Evolutionary conservation across 2,888 invertebrate genomes (phyloP), one percentile per base, ranked within the genome.

Genomic region (Aporophyla lueneburgensis): DNA sequence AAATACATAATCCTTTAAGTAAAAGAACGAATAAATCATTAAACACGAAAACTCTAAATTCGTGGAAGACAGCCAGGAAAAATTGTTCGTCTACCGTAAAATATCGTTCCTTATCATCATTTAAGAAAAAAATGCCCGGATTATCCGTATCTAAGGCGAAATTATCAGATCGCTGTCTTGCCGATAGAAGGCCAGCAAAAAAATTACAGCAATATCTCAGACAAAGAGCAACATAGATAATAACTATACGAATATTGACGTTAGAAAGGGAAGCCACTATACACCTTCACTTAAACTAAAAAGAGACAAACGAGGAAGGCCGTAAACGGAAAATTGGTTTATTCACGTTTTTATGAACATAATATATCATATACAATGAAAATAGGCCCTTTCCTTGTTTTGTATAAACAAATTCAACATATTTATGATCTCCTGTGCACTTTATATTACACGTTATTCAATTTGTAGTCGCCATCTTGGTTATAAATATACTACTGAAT

Each of bases 321-420:
- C 76, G 72, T 84, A 84, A 88, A 86, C 87, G 81, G 79, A 76
- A 72, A 80, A 82, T 82, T 89, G 88, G 86, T 88, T 89, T 89
- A 88, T 88, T 75, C 83, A 79, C 84, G 72, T 86, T 88, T 91
- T 91, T 89, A 90, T 91, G 89, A 91, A 90, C 81, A 86, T 85
- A 86, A 89, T 90, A 89, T 89, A 91, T 91, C 88, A 89, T 85
- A 72, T 71, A 85, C 81, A 88, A 90, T 90, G 90, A 89, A 89
- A 90, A 86, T 87, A 86, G 71, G 69, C 71, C 67, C 79, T 80
- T 87, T 77, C 70, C 68, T 87, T 88, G 87, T 89, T 89, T 89
- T 86, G 86, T 84, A 89, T 90, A 89, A 89, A 86, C 79, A 88
- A 89, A 89, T 88, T 88, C 77, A 83, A 80, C 74, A 63, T 86